Conservation (phyloP, 92 coral and sea anemone genomes). For the Zoanthus gigantus region DNA sequence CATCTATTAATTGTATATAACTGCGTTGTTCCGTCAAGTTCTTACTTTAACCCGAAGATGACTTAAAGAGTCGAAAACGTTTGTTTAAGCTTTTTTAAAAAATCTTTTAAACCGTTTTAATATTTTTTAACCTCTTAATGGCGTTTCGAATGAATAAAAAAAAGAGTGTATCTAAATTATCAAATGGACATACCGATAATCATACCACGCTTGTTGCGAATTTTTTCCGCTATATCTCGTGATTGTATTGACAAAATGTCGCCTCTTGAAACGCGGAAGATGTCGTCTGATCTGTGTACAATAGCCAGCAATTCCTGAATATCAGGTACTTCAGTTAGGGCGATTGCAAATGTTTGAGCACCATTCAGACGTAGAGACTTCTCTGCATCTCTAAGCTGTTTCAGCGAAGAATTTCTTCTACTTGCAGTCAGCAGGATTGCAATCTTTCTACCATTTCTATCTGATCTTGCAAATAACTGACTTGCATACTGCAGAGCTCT, state of each 20-base stretch:
- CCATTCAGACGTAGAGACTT: conserved; percentile 49
- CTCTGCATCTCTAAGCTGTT: conserved; percentile 49
- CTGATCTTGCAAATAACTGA: conserved; percentile 58
- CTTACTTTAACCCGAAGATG: too few species aligned
- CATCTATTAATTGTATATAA: too few species aligned
- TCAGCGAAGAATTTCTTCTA: conserved; percentile 44
- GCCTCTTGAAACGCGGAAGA: conserved; percentile 28
- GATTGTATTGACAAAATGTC: conserved; percentile 10
- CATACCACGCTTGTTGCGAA: conserved; percentile 39
- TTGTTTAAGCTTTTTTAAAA: too few species aligned
- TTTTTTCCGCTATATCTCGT: conserved; percentile 20
- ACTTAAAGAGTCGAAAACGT: too few species aligned
- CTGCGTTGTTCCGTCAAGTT: too few species aligned
- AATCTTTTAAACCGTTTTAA: too few species aligned
- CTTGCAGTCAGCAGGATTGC: conserved; percentile 73
- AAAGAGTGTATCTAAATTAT: background rate
- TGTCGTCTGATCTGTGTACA: conserved; percentile 47
- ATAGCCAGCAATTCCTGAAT: conserved; percentile 19
- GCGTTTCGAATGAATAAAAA: background rate
- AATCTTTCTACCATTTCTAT: conserved; percentile 71
- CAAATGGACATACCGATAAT: background rate
- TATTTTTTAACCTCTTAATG: background rate
- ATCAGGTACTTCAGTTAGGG: conserved; percentile 48
- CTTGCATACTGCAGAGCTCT: conserved; percentile 71
- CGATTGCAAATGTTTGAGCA: conserved; percentile 57